Conservation (phyloP, 2,797 vertebrate genomes). For the Masticophis lateralis region DNA sequence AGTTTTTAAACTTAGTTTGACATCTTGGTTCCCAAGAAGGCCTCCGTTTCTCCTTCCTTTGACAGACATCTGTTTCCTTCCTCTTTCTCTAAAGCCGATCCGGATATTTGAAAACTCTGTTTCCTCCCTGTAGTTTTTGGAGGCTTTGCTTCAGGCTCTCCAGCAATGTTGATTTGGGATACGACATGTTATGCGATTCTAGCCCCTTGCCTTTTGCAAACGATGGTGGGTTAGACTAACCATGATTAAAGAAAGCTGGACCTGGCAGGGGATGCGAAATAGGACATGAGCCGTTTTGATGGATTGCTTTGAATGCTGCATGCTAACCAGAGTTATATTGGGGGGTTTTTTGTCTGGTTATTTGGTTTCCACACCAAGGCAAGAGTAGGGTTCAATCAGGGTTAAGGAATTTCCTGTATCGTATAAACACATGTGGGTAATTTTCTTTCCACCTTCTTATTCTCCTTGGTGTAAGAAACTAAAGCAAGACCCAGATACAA, state of each 20-base stretch:
- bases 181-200: neutral
- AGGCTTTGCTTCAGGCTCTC: neutral
- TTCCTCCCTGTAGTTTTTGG: neutral
- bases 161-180: neutral
- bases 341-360: neutral
- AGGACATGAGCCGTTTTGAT: neutral
- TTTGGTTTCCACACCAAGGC: neutral
- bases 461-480: neutral
- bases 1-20: neutral
- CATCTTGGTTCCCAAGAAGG: neutral
- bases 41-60: neutral
- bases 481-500: neutral
- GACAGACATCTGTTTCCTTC: neutral
- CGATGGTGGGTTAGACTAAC: neutral
- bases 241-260: neutral
- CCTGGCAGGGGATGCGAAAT: neutral
- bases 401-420: neutral
- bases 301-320: neutral
- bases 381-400: neutral
- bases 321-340: neutral
- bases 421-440: neutral
- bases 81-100: neutral
- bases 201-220: neutral
- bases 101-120: neutral
- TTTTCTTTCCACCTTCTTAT: neutral